Base-by-base conservation (phyloP, 2,797 vertebrate species). In the Esox lucius region DNA sequence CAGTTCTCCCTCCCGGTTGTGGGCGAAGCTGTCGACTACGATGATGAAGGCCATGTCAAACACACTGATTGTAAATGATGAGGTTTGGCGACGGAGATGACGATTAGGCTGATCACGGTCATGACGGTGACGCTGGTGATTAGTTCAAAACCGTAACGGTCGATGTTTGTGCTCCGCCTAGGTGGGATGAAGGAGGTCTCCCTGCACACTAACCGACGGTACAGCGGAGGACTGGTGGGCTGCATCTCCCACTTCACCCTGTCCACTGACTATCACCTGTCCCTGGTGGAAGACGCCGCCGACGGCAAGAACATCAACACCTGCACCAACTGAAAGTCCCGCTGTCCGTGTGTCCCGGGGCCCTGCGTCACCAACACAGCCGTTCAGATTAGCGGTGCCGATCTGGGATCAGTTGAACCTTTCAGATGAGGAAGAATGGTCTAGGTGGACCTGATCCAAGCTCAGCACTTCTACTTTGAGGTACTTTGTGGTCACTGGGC, bases 261-360 rank as follows among this genome's bases (percentile, higher is more conserved):
- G 62, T 97, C 97, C n/a, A 98, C 96, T 0, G 97, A 99, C 88
- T 98, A 95, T 84, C 97, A 98, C 86, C 80, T 98, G 79, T 93
- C 96, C 0, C 93, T 99, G 74, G 97, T 99, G 84, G 97, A 96
- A 86, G 96, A 98, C 0, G 98, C 98, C 0, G 73, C 92, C 0
- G 96, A 96, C 0, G 98, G 98, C 80, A 98, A 98, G 90, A 99
- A 99, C 93, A 98, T 99, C 92, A 98, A 99, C 86, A 99, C 91
- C 0, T 99, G 98, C 81, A 95, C 95, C 85, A 95, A 94, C 85
- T 98, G 95, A 90, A 26, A 61, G 56, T 1, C 11, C 22, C 39
- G 5, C 2, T 7, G 39, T 42, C 39, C n/a, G 53, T 56, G 53
- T 56, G n/a, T 22, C n/a, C 56, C 42, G 24, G 56, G 22, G 56